A percentile compares a stretch with the other conserved stretches of the same genome.
Conservation (phyloP, 1,140 invertebrate genomes). For the Lucilia cuprina region DNA sequence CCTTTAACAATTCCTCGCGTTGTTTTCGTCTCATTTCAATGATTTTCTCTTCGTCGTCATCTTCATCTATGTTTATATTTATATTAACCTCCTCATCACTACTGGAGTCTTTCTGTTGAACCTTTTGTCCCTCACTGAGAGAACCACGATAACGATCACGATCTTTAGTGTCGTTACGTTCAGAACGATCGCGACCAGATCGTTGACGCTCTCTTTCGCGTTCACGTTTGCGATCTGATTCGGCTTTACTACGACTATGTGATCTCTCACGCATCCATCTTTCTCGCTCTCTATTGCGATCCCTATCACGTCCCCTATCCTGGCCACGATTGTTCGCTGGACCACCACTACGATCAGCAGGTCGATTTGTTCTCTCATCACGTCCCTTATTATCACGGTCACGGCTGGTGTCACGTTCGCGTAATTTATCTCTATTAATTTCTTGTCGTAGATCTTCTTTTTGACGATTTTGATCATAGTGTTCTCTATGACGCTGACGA, state of each 20-base stretch:
- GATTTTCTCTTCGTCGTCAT: conserved; percentile 93
- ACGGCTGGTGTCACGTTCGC: conserved; percentile 52
- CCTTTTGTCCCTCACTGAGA: conserved; percentile 80
- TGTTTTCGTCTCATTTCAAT: conserved; percentile 90
- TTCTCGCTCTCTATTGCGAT: conserved; percentile 49
- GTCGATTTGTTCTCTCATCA: conserved; percentile 49
- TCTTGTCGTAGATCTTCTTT: conserved; percentile 60
- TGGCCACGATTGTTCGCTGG: conserved; percentile 25
- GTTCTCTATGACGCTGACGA: conserved; percentile 58
- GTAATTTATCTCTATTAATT: conserved; percentile 59
- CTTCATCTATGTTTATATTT: conserved; percentile 82
- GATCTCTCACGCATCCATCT: conserved; percentile 50
- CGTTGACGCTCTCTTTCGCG: conserved; percentile 51
- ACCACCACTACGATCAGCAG: conserved; percentile 34
- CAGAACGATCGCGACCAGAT: conserved; percentile 47
- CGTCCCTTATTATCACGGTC: conserved; percentile 44
- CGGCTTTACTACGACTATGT: conserved; percentile 59
- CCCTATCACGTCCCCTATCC: conserved; percentile 46
- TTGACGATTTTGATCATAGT: conserved; percentile 53
- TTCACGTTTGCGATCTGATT: conserved; percentile 53
- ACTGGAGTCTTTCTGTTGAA: conserved; percentile 68
- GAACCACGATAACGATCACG: conserved; percentile 69
- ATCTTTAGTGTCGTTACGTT: conserved; percentile 52
- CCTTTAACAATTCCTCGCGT: conserved; percentile 87
- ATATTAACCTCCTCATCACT: conserved; percentile 70